Conservation (phyloP, 1,140 invertebrate genomes). For the Drosophila tsacasi region DNA sequence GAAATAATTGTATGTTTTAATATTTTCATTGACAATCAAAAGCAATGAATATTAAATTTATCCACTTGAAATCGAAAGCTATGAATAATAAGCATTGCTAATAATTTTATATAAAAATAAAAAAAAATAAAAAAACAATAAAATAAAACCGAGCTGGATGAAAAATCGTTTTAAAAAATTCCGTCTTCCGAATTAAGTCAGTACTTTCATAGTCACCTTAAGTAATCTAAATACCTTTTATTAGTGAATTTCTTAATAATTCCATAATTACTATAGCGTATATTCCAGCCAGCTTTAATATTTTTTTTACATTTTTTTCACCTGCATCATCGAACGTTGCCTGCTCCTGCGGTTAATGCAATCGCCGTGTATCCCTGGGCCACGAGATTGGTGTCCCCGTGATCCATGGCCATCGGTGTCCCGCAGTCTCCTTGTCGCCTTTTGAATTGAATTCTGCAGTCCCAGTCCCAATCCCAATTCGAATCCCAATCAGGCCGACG, state of each 20-base stretch:
- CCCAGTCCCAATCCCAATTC: constrained; percentile 51
- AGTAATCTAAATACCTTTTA: not conserved
- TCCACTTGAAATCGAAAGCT: not conserved
- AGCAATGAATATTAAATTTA: not conserved
- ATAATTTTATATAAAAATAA: not conserved
- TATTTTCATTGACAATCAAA: not conserved
- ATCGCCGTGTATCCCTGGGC: constrained; percentile 46
- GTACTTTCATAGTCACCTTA: too few species aligned
- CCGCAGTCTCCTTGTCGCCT: not conserved
- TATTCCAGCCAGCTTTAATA: not conserved
- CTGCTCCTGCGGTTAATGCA: constrained; percentile 72
- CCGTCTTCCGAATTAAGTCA: not conserved
- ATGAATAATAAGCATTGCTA: not conserved
- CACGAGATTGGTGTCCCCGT: constrained; percentile 15
- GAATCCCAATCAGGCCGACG: constrained; percentile 72
- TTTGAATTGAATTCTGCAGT: constrained; percentile 25
- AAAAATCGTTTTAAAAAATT: not conserved
- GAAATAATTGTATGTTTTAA: not conserved
- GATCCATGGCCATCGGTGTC: constrained; percentile 13
- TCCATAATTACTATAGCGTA: not conserved
- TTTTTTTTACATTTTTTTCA: constrained; percentile 17
- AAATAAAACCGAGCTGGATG: not conserved
- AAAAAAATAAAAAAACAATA: not conserved
- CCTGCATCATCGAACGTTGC: constrained; percentile 39
- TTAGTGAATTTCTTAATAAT: not conserved